phyloP scores from a whole-genome alignment of 2,888 invertebrate genomes.

The Apantesis nais region DNA sequence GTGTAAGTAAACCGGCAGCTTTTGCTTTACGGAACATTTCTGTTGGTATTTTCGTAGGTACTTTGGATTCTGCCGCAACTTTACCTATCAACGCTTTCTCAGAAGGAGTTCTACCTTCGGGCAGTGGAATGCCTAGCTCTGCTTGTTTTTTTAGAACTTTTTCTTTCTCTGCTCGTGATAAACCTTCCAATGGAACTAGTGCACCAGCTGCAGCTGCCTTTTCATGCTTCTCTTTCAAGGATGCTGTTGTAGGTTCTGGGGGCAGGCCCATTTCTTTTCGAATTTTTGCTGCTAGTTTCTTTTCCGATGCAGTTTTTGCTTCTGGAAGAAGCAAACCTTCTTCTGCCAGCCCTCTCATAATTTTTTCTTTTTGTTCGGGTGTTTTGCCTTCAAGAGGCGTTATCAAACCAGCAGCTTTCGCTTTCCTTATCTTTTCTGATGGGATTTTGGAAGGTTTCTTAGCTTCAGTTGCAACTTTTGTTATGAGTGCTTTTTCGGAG shows the following conservation, averaged over 20 bases:
- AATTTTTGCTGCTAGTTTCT: too few species aligned
- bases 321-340: conserved; percentile 36
- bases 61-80: conserved; percentile 20
- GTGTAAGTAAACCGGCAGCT: conserved; percentile 39
- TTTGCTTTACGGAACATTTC: conserved; percentile 30
- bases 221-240: conserved; percentile 37
- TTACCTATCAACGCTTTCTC: conserved; percentile 29
- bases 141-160: conserved; percentile 34
- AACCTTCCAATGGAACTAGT: conserved; percentile 41
- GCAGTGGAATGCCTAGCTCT: conserved; percentile 37
- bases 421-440: too few species aligned
- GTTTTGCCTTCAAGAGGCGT: conserved; percentile 42
- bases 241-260: conserved; percentile 44
- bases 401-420: too few species aligned
- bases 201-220: conserved; percentile 46
- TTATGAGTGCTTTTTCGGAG: too few species aligned
- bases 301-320: too few species aligned
- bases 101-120: too few species aligned
- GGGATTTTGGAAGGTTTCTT: too few species aligned
- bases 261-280: too few species aligned
- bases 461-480: too few species aligned
- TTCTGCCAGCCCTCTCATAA: too few species aligned
- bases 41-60: background rate
- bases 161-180: conserved; percentile 38
- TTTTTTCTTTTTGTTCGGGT: conserved; percentile 41